These are phyloP conservation scores for Agriopis leucophaearia DNA, from an alignment of 2,888 invertebrate genomes.

Conservation along the genomic window DNA sequence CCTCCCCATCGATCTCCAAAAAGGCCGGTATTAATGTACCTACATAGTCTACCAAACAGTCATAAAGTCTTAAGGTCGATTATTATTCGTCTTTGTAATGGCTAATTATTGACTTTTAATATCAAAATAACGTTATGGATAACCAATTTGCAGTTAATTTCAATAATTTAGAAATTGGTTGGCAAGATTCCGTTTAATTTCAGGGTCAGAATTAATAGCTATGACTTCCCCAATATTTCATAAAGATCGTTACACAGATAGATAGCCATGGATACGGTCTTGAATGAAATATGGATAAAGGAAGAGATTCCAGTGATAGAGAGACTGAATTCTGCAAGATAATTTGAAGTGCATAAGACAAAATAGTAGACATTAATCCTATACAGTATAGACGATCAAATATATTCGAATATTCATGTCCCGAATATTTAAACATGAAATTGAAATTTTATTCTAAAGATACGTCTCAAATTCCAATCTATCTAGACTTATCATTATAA, in stretches of 20 bases:
- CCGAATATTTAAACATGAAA: no score
- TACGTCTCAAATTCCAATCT: no score
- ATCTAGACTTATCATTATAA: no score
- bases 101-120: conserved; percentile 3
- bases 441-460: no score
- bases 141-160: conserved; percentile 20
- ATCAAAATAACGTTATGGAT: conserved; percentile 5
- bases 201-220: conserved; percentile 29
- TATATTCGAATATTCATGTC: no score
- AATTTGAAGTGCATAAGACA: not conserved
- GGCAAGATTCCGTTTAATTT: conserved; percentile 20
- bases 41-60: no score
- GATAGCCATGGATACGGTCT: conserved; percentile 22
- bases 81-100: not conserved
- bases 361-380: not conserved
- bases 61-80: not conserved
- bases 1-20: no score
- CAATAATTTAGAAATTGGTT: conserved; percentile 15
- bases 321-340: not conserved
- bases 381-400: not conserved
- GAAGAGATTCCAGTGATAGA: conserved; percentile 19
- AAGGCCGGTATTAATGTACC: no score
- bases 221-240: conserved; percentile 34
- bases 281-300: conserved; percentile 20
- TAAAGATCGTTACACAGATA: conserved; percentile 27